Base-by-base conservation (phyloP, 2,888 invertebrate genomes). In the Bellardia bayeri region DNA sequence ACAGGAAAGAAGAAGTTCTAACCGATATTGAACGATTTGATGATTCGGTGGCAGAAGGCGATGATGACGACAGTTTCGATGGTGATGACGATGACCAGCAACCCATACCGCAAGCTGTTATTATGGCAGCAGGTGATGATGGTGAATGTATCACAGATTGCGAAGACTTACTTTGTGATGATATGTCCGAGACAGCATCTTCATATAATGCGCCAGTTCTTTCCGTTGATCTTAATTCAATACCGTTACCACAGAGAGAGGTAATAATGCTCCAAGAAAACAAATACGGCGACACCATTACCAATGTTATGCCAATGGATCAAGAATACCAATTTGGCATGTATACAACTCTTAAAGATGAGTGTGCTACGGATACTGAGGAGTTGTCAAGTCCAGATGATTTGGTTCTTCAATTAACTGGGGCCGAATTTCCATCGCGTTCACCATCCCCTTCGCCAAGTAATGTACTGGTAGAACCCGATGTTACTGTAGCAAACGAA, bases 21-120 rank as follows among this genome's bases (percentile, higher is more conserved):
- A 95, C 95, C 6, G 95, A 95, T 89, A 91, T 94, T 16, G 95
- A 95, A 90, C 93, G 94, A 88, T 90, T 95, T n/a, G 93, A 94
- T 78, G 92, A 93, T 49, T 93, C 93, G 0, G 91, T 91, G 0
- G 92, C 91, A n/a, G 90, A 90, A 16, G 63, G 51, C 0, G 58
- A 51, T 37, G 92, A 91, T 37, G 88, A 89, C 9, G 91, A 92
- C 9, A 89, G 91, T 72, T 90, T 90, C n/a, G 91, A 92, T 86
- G 90, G 90, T 56, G 92, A 93, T 45, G 93, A 93, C 7, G 89
- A 92, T 2, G 91, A 92, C 42, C 87, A 92, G 13, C 89, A 93
- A 74, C 93, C 93, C 5, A 91, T 91, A 74, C 91, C 93, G 7
- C 91, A 91, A 51, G 92, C 92, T 6, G 88, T 92, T 23, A 91